phyloP scores from a whole-genome alignment of 1,140 invertebrate species.

The Rhagoletis zephyria region DNA sequence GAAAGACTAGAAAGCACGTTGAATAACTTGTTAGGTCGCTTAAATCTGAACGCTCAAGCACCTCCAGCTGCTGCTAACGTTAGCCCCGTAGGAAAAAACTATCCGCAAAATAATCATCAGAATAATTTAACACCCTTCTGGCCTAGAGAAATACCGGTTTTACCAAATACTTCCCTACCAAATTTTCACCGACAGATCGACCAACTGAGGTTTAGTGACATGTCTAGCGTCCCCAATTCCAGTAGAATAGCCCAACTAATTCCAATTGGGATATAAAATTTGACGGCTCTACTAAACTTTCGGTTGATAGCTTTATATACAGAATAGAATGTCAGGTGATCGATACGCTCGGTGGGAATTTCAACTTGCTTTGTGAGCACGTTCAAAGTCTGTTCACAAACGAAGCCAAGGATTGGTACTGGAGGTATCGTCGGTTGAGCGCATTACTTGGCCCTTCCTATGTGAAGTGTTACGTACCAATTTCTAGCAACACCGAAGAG shows the following conservation, averaged over 20 bases:
- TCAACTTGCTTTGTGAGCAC: no score
- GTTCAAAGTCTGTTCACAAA: no score
- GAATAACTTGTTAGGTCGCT: no score
- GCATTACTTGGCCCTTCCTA: not conserved
- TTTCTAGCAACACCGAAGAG: not conserved
- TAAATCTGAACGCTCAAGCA: no score
- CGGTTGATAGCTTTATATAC: not conserved
- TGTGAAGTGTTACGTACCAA: not conserved
- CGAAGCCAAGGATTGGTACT: no score
- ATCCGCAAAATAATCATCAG: no score
- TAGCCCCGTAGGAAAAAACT: no score
- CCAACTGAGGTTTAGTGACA: not conserved
- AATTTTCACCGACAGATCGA: not conserved
- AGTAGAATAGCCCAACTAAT: not conserved
- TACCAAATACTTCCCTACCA: not conserved
- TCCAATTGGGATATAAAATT: slow-evolving; percentile 1
- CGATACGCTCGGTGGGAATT: not conserved
- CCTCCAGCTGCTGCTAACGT: no score
- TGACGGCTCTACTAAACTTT: not conserved
- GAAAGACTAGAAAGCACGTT: no score
- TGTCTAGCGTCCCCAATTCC: not conserved
- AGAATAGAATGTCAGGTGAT: not conserved
- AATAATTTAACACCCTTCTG: no score
- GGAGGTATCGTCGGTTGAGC: not conserved
- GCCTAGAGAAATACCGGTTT: not conserved